phyloP scores from a whole-genome alignment of 2,797 vertebrate species.

The Crocodylus rhombifer region DNA sequence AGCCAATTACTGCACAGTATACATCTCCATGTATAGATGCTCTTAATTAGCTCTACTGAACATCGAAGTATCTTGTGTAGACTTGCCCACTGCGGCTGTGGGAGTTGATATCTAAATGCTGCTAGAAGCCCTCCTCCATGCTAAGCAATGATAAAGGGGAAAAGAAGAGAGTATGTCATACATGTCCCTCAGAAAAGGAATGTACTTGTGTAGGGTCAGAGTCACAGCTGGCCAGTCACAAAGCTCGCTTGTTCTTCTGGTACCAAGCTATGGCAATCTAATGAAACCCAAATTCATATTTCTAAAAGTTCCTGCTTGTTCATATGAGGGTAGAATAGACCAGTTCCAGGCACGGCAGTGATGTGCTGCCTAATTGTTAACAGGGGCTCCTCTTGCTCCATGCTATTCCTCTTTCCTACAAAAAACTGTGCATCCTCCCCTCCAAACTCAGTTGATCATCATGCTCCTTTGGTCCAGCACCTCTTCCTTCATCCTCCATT shows the following conservation, averaged over 20 bases:
- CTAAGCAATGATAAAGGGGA: neutral
- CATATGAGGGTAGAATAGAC: neutral
- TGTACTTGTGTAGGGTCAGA: accelerated
- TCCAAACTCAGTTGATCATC: neutral
- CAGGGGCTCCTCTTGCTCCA: neutral
- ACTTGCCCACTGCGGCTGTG: neutral
- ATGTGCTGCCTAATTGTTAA: neutral
- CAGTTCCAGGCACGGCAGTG: neutral
- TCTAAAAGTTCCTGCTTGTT: neutral
- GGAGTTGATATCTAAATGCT: neutral
- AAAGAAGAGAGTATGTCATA: neutral
- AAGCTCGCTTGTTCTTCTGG: neutral
- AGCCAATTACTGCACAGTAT: no score
- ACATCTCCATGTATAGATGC: no score
- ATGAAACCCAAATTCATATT: neutral
- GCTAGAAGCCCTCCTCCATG: neutral
- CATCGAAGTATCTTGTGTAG: no score
- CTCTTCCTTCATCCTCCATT: neutral
- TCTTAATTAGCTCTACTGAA: no score
- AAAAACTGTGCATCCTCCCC: neutral
- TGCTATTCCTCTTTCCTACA: neutral
- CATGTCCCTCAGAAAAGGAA: neutral
- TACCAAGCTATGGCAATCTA: neutral
- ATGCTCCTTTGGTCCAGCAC: neutral
- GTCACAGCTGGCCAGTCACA: neutral